Conservation (phyloP, 2,888 invertebrate genomes). For the Papilio gigon region DNA sequence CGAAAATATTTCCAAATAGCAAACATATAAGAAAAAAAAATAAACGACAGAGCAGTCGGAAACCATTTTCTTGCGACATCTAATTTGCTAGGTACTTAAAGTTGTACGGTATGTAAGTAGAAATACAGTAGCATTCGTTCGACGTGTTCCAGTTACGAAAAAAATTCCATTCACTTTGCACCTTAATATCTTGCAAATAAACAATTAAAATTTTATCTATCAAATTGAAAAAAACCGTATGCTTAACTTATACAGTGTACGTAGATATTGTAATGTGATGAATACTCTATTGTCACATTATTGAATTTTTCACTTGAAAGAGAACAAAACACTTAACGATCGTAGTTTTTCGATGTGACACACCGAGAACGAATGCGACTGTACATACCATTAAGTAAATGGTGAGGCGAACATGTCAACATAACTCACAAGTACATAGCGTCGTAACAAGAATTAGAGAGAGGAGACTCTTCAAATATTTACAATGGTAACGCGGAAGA, state of each 20-base stretch:
- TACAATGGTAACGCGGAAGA: constrained; percentile 45
- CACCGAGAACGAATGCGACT: not conserved
- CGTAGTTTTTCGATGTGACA: not conserved
- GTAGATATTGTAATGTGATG: too few relatives aligned
- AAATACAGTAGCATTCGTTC: not conserved
- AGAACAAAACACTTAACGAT: not conserved
- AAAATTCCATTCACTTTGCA: not conserved
- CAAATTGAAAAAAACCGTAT: too few relatives aligned
- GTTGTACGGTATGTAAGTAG: not conserved
- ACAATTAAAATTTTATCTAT: not conserved
- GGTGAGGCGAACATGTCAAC: constrained; percentile 26
- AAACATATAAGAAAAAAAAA: not conserved
- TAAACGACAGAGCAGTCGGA: not conserved
- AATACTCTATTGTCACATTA: too few relatives aligned
- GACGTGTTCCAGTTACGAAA: not conserved
- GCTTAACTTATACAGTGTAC: too few relatives aligned
- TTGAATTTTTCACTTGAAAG: not conserved
- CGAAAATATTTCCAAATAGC: not conserved
- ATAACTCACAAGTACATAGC: constrained; percentile 13
- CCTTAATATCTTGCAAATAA: not conserved
- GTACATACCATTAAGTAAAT: constrained; percentile 30
- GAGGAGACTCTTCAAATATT: constrained; percentile 46
- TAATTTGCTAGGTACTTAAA: constrained; percentile 7
- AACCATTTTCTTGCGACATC: constrained; percentile 15
- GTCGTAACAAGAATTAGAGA: constrained; percentile 42